phyloP scores from a whole-genome alignment of 2,113 vertebrate species.

The Passerina amoena region DNA sequence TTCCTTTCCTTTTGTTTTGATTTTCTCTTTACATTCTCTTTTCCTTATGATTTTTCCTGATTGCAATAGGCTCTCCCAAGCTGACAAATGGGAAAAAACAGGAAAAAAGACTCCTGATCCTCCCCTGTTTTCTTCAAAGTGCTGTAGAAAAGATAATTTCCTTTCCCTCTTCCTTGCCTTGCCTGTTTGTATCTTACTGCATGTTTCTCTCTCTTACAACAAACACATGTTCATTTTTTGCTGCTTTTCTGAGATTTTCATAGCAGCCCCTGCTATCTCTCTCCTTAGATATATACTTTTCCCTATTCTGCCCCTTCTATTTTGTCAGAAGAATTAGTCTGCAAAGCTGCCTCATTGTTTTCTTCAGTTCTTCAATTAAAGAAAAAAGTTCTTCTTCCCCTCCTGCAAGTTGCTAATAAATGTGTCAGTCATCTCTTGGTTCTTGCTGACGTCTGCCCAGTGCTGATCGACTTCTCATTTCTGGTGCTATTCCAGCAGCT shows the following conservation, averaged over 20 bases:
- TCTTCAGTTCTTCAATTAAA: neutral
- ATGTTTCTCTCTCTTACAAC: neutral
- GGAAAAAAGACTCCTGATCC: neutral
- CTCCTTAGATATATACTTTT: neutral
- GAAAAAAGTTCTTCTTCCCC: neutral
- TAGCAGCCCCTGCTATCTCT: neutral
- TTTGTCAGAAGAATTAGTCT: neutral
- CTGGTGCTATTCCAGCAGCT: neutral
- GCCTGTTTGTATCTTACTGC: neutral
- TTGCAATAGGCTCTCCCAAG: neutral
- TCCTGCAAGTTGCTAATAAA: neutral
- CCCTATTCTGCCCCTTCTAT: neutral
- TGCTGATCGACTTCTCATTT: neutral
- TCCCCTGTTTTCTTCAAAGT: neutral
- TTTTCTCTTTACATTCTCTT: neutral
- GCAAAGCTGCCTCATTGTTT: neutral
- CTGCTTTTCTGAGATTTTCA: neutral
- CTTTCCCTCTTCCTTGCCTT: neutral
- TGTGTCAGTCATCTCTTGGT: neutral
- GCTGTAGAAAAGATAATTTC: neutral
- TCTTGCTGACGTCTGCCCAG: neutral
- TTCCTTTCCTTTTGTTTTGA: neutral
- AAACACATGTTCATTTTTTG: fast-evolving
- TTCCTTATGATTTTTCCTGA: neutral
- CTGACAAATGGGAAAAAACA: neutral